Base-by-base conservation (phyloP, 2,888 invertebrate species). In the Ectobius pallidus region DNA sequence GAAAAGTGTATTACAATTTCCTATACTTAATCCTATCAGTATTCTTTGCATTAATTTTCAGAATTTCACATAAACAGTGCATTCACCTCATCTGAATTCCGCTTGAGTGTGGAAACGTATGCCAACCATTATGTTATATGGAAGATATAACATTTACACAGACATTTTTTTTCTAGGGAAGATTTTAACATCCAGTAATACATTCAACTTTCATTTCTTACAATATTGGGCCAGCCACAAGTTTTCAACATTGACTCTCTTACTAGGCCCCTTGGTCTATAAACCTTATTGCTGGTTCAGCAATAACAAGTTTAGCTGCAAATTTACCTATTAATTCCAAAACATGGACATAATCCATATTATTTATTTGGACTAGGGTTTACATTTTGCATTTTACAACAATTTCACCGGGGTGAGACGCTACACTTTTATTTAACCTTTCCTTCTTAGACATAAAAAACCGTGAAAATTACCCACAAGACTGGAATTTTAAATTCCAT, bases 391-490 rank as follows among this genome's bases (percentile, higher is more conserved):
- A 44, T 62, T 46, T n/a, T 27, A 46, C 16, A 44, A 65, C n/a
- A 42, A 44, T 18, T 63, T 42, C 39, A 63, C 25, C 27, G 65
- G 65, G 65, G 65, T 27, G 65, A 65, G 65, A 65, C 65, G 65
- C 65, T 44, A 39, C 34, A 34, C 30, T 46, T 27, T 65, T 65
- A 22, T 27, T 27, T 34, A 42, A 65, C 30, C 46, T 65, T 46
- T 65, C 65, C 65, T 65, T 65, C 44, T 44, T 65, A 65, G 46
- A 65, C 22, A 65, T 25, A 63, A 63, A 63, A 62, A 42, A 22
- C 65, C 30, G 65, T 65, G 65, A 65, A 65, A 44, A 44, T 46
- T 27, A 34, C 27, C 65, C 44, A 22, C n/a, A n/a, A n/a, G 46
- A 27, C n/a, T 44, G 44, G n/a, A 65, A 46, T 44, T 22, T 63